These are phyloP conservation scores for Amyelois transitella DNA, from an alignment of 1,140 invertebrate species.

Conservation along the genomic window DNA sequence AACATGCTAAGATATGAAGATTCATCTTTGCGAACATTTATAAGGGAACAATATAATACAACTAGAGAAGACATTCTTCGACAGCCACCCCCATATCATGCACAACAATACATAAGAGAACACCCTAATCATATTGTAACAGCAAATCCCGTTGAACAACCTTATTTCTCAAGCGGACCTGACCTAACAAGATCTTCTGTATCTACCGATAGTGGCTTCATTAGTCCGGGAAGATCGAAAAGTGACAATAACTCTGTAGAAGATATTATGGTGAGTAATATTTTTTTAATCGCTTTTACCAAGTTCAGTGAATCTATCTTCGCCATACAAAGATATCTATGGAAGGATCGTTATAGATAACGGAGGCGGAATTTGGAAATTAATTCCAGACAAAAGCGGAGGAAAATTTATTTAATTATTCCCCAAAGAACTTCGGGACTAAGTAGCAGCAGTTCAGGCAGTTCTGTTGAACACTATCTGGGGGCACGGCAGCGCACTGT, in stretches of 20 bases:
- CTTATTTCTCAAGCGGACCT: not conserved
- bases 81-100: not conserved
- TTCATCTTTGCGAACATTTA: not conserved
- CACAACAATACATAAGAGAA: not conserved
- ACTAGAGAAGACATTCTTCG: not conserved
- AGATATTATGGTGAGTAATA: not conserved
- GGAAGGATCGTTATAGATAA: too few species aligned
- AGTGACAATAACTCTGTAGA: not conserved
- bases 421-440: too few species aligned
- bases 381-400: too few species aligned
- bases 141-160: not conserved
- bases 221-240: not conserved
- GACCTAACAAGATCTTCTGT: not conserved
- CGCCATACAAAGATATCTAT: too few species aligned
- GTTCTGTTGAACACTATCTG: too few species aligned
- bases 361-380: too few species aligned
- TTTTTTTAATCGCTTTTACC: not conserved
- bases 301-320: too few species aligned
- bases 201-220: slow-evolving; percentile 4
- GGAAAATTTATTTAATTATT: too few species aligned
- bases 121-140: not conserved
- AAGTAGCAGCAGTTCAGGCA: too few species aligned
- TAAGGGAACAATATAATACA: not conserved
- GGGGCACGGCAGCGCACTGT: too few species aligned
- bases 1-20: not conserved